These are phyloP conservation scores for Monopterus albus DNA, from an alignment of 2,113 vertebrate genomes.

Conservation along the genomic window DNA sequence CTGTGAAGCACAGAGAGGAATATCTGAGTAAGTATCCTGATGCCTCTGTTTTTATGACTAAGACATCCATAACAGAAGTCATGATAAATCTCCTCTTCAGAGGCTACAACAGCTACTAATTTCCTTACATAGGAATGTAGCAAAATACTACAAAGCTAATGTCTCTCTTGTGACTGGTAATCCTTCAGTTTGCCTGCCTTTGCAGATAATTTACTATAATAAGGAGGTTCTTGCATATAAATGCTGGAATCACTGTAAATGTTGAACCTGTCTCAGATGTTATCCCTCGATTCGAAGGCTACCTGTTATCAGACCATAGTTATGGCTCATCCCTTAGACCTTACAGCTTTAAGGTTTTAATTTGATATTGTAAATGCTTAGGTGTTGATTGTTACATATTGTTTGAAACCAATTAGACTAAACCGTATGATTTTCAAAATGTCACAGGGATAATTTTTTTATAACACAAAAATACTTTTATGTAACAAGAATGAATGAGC, in stretches of 20 bases:
- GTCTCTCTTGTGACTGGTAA: slow-evolving; percentile 28
- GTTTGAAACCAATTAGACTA: too few relatives aligned
- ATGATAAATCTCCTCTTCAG: slow-evolving; percentile 24
- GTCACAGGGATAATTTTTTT: background rate
- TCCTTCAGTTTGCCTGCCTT: slow-evolving; percentile 11
- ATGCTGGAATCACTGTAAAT: background rate
- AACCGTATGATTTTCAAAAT: background rate
- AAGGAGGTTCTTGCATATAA: background rate
- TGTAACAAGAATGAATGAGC: slow-evolving; percentile 19
- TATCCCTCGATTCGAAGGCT: too few relatives aligned
- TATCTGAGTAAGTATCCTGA: slow-evolving; percentile 2
- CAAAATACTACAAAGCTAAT: slow-evolving; percentile 28
- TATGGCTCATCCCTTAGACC: too few relatives aligned
- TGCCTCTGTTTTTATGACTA: too few relatives aligned
- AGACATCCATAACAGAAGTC: background rate
- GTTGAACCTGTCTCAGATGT: too few relatives aligned
- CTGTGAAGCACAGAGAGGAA: background rate
- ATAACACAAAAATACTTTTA: background rate
- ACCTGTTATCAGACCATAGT: too few relatives aligned
- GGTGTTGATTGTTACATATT: background rate
- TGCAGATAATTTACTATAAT: background rate
- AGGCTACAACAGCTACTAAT: slow-evolving; percentile 20
- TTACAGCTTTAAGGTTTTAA: too few relatives aligned
- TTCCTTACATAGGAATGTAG: slow-evolving; percentile 26
- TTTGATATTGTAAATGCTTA: too few relatives aligned